phyloP scores from a whole-genome alignment of 2,797 vertebrate species.

The Rhinophrynus dorsalis region DNA sequence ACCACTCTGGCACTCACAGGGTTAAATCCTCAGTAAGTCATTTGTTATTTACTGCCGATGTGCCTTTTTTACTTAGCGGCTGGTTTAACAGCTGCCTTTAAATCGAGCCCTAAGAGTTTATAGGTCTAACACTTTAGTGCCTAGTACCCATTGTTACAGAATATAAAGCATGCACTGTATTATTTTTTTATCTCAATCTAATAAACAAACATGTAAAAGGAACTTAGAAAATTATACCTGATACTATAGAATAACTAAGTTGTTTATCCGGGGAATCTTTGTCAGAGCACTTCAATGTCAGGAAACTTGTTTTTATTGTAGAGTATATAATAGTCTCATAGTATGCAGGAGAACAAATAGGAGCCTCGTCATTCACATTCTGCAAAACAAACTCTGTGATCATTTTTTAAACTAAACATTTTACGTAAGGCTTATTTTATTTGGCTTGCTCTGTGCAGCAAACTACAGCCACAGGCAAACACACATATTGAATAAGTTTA shows the following conservation, averaged over 20 bases:
- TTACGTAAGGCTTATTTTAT: background rate
- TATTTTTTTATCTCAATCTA: too few species aligned
- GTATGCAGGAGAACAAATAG: slow-evolving; percentile 46
- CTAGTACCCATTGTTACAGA: too few species aligned
- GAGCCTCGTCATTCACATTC: slow-evolving; percentile 51
- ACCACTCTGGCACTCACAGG: too few species aligned
- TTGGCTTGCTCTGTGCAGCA: background rate
- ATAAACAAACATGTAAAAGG: too few species aligned
- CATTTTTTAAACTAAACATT: slow-evolving; percentile 12
- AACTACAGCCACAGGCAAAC: slow-evolving; percentile 11
- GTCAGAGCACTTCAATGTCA: slow-evolving; percentile 53
- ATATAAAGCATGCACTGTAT: too few species aligned
- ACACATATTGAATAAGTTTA: slow-evolving; percentile 14
- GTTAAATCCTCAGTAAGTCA: too few species aligned
- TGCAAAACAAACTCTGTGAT: slow-evolving; percentile 31
- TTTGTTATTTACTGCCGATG: too few species aligned
- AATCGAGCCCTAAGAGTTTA: too few species aligned
- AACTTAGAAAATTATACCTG: slow-evolving; percentile 53
- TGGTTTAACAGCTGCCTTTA: too few species aligned
- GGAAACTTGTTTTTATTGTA: slow-evolving; percentile 37
- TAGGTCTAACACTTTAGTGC: too few species aligned
- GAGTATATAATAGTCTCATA: slow-evolving; percentile 52
- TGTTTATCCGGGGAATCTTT: slow-evolving; percentile 55
- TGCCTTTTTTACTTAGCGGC: too few species aligned
- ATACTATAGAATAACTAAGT: slow-evolving; percentile 52